These are phyloP conservation scores for Sycophila sp. DNA, from an alignment of 1,140 invertebrate species.

Conservation along the genomic window DNA sequence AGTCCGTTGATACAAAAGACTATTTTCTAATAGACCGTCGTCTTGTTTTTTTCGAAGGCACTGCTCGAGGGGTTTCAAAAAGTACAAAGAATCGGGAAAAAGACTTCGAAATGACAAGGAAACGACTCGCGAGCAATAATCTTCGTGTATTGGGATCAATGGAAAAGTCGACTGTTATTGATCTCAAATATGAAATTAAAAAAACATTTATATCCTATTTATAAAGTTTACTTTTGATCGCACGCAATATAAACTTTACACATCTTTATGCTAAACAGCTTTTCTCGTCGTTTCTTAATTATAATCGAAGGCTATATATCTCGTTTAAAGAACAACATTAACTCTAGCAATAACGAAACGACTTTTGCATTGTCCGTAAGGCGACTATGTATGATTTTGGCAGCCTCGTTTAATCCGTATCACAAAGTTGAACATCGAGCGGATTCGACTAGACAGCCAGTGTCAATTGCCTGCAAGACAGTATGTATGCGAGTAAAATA, in stretches of 20 bases:
- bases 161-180: constrained; percentile 11
- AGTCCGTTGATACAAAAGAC: constrained; percentile 42
- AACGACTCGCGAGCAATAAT: constrained; percentile 15
- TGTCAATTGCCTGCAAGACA: constrained; percentile 50
- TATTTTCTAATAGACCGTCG: constrained; percentile 56
- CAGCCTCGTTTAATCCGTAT: constrained; percentile 55
- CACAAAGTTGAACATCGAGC: constrained; percentile 58
- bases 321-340: not conserved
- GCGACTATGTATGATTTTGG: constrained; percentile 39
- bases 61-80: constrained; percentile 52
- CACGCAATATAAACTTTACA: too few species aligned
- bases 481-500: constrained; percentile 14
- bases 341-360: not conserved
- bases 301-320: not conserved
- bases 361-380: constrained; percentile 23
- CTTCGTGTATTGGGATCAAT: constrained; percentile 17
- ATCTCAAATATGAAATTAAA: too few species aligned
- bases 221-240: too few species aligned
- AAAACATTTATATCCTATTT: too few species aligned
- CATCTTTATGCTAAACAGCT: too few species aligned
- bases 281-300: too few species aligned
- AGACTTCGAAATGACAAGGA: constrained; percentile 4
- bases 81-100: constrained; percentile 1
- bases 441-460: constrained; percentile 53
- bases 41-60: constrained; percentile 63